Base-by-base conservation (phyloP, 2,797 vertebrate genomes). In the Zenarchopterus dispar region DNA sequence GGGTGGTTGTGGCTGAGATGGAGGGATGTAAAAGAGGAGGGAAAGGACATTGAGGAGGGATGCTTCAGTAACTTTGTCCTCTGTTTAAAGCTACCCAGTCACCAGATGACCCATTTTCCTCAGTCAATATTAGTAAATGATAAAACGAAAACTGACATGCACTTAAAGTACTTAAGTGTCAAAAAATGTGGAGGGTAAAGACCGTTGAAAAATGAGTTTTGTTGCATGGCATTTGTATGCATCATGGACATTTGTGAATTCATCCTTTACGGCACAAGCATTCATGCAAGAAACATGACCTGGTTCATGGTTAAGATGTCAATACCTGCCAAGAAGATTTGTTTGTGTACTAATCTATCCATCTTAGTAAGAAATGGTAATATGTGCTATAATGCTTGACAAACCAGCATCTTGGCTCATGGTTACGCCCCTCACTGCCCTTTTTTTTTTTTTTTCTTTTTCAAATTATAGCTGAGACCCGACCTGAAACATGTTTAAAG, bases 61-160 rank as follows among this genome's bases (percentile, higher is more conserved):
- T 13, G 46, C 59, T 83, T 84, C 75, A 86, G 77, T 75, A 75
- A 68, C 77, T 77, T 72, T 71, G 67, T 55, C 31, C 76, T 83
- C 75, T 65, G 69, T 78, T 86, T n/a, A 49, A 84, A 85, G 73
- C 73, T 62, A 62, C 82, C 78, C 58, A 41, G 65, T 56, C 76
- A 81, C 64, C 65, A 60, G 46, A 62, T 88, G 89, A 89, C 87
- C 89, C 81, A 88, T 57, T 88, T 92, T 88, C 77, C 8, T 1
- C 52, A 18, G 39, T 78, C 57, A 70, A 39, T 62, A 80, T 70
- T 70, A 62, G 53, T 56, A 63, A 80, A 74, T 15, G 66, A 73
- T 77, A 45, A 70, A 79, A 84, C 48, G 47, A 33, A 77, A 82
- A 51, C 52, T 72, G 71, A 78, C 73, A 36, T 68, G 49, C 33